A percentile compares a stretch with the other conserved stretches of the same genome.
Evolutionary conservation across 2,797 vertebrate species (phyloP).

Genomic region (Scyliorhinus canicula): DNA sequence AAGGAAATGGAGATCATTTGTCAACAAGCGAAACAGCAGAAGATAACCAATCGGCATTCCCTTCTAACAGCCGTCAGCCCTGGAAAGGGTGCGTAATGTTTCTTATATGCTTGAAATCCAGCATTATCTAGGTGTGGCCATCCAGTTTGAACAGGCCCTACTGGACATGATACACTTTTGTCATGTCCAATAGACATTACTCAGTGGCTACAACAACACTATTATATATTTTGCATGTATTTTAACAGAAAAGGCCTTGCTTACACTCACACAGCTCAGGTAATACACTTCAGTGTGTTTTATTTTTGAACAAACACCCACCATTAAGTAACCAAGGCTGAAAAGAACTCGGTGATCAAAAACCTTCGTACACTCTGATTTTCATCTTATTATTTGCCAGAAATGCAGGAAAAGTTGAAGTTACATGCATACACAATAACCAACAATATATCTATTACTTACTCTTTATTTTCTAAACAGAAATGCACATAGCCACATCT

Average conservation of each 20-base stretch:
- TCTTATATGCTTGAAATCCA: neutral
- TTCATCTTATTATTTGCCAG: neutral
- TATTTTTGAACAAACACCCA: neutral
- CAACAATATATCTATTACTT: neutral
- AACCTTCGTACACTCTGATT: neutral
- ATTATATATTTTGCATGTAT: neutral
- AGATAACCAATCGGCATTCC: slow-evolving; percentile 61
- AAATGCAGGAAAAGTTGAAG: neutral
- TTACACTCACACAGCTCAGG: neutral
- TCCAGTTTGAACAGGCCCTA: neutral
- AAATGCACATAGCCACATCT: neutral
- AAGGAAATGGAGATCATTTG: slow-evolving; percentile 58
- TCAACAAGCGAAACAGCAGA: slow-evolving; percentile 58
- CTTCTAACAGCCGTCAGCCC: slow-evolving; percentile 78
- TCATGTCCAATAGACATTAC: neutral
- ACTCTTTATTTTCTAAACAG: neutral
- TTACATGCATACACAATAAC: neutral
- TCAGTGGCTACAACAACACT: neutral
- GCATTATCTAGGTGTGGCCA: neutral
- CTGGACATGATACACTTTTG: neutral
- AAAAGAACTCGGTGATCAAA: neutral
- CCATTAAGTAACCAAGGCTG: neutral
- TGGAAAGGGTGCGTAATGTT: slow-evolving; percentile 66
- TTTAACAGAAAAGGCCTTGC: neutral
- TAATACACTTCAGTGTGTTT: neutral